These are phyloP conservation scores for Pollenia griseotomentosa DNA, from an alignment of 2,888 invertebrate species.

Conservation along the genomic window DNA sequence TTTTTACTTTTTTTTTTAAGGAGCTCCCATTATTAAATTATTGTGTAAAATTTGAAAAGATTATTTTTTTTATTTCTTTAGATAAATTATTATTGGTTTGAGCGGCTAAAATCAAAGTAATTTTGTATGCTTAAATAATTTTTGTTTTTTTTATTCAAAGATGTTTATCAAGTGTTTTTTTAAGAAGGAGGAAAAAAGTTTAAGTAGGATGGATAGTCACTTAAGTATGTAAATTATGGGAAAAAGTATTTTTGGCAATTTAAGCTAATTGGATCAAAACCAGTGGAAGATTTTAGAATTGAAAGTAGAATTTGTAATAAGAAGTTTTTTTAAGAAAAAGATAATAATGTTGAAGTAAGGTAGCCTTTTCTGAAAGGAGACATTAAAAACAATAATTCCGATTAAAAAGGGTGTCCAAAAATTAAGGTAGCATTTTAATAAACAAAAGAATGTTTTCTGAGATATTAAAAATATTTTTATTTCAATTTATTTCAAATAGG, in stretches of 20 bases:
- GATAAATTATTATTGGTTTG: conserved; percentile 5
- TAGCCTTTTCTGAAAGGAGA: no score
- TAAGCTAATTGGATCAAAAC: conserved; percentile 8
- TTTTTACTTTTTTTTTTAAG: conserved; percentile 17
- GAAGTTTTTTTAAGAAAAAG: no score
- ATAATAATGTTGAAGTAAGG: no score
- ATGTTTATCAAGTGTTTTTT: conserved; percentile 44
- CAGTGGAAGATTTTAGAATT: not conserved
- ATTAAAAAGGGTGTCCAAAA: no score
- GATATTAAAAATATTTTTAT: no score
- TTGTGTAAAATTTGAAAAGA: conserved; percentile 45
- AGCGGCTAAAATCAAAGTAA: conserved; percentile 47
- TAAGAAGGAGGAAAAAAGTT: not conserved
- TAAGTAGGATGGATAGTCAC: not conserved
- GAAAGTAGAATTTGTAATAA: no score
- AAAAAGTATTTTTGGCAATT: conserved; percentile 6
- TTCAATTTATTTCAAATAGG: no score
- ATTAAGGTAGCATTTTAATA: no score
- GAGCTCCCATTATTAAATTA: conserved; percentile 62
- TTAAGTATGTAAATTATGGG: conserved; percentile 9
- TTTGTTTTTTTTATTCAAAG: not conserved
- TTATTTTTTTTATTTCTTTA: conserved; percentile 7
- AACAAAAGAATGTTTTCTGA: no score
- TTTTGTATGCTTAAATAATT: not conserved
- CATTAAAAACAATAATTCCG: no score